Evolutionary conservation across 2,888 invertebrate genomes (phyloP).

Genomic region (Drosophila macrothrix): DNA sequence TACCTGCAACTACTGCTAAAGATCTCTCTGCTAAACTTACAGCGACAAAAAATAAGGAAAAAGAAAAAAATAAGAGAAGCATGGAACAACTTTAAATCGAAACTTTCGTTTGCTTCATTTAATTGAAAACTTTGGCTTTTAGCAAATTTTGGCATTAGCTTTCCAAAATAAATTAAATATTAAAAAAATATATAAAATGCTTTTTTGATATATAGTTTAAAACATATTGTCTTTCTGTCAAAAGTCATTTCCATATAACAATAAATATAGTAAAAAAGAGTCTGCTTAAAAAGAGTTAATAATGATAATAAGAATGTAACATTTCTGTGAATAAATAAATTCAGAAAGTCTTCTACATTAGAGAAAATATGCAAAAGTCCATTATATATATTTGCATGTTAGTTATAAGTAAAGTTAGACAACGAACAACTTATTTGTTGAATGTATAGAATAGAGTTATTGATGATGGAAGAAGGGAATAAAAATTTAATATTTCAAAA

Average conservation of each 20-base stretch:
- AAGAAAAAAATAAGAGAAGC: neutral
- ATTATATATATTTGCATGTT: no score
- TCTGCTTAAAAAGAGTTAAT: no score
- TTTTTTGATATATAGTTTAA: neutral
- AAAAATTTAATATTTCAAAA: neutral
- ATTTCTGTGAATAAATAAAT: neutral
- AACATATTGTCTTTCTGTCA: no score
- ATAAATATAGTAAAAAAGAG: neutral
- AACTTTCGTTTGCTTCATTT: neutral
- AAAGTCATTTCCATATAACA: neutral
- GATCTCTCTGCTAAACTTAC: neutral
- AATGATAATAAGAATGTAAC: neutral
- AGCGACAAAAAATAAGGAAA: neutral
- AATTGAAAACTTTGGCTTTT: neutral
- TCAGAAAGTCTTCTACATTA: neutral
- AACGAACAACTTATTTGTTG: no score
- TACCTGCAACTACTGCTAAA: slow-evolving; percentile 58
- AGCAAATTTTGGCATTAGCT: neutral
- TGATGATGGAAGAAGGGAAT: neutral
- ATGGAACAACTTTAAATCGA: neutral
- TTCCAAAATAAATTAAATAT: neutral
- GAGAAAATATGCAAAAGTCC: no score
- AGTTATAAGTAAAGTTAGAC: no score
- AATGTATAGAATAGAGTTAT: neutral
- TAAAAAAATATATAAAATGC: neutral